Evolutionary conservation across 2,797 vertebrate genomes (phyloP).

Genomic region (Cyprinella venusta): DNA sequence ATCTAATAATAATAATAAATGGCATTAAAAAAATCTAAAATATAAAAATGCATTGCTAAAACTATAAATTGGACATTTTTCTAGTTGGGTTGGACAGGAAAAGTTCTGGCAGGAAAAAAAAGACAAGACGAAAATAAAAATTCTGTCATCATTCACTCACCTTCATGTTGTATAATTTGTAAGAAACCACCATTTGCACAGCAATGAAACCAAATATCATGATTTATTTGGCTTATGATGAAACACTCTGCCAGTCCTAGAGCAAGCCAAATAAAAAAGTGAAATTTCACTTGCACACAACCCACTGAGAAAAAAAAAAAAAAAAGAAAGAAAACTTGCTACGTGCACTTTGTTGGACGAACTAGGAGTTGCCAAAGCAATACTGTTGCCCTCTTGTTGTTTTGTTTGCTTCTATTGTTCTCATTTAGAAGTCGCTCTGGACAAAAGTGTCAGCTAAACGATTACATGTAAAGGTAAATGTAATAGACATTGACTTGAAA

Average conservation of each 20-base stretch:
- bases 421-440: too few species aligned
- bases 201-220: conserved; percentile 20
- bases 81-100: too few species aligned
- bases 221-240: conserved; percentile 22
- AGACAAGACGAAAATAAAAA: background rate
- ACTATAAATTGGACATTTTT: background rate
- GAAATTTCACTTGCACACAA: conserved; percentile 20
- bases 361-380: too few species aligned
- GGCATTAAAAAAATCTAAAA: background rate
- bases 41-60: background rate
- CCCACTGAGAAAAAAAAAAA: background rate
- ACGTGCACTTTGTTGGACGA: too few species aligned
- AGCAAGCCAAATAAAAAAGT: background rate
- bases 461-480: too few species aligned
- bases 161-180: background rate
- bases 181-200: conserved; percentile 26
- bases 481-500: too few species aligned
- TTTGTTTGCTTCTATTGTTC: too few species aligned
- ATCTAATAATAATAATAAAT: too few species aligned
- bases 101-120: background rate
- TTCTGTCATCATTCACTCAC: background rate
- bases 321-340: too few species aligned
- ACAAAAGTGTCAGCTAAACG: too few species aligned
- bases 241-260: conserved; percentile 2
- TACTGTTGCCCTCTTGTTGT: too few species aligned